Base-by-base conservation (phyloP, 2,113 vertebrate species). In the Osmerus mordax region DNA sequence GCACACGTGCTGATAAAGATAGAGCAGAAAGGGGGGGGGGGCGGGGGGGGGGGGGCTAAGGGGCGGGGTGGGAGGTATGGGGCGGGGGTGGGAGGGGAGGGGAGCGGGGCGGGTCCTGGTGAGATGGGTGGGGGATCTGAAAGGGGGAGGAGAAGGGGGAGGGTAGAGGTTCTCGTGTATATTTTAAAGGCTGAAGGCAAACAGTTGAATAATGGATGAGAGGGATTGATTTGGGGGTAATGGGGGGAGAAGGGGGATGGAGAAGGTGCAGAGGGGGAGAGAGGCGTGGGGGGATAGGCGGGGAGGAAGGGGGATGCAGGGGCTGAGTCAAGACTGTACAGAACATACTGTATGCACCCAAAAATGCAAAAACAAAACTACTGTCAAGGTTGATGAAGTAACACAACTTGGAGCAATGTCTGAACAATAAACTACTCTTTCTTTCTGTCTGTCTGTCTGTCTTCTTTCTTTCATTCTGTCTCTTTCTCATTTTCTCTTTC, bases 131-230 rank as follows among this genome's bases (percentile, higher is more conserved):
- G 28, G 66, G 70, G 28, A 75, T 63, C 54, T 76, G 62, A 76
- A 76, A 69, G 28, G n/a, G 19, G 32, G 63, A 65, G 29, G 18
- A 36, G 63, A 5, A 11, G 58, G 62, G 32, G 66, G 61, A 75
- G 56, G 71, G 61, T 73, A 83, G 55, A 32, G 29, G 29, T 67
- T 71, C 80, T 83, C 51, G 71, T 82, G 87, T 89, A 84, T 87
- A 89, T 91, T 18, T 84, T 77, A 88, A 78, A 86, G 87, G 89
- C 80, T 79, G 83, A 91, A 83, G 87, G 87, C 89, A 92, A 93
- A 93, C 88, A 90, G 87, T 83, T 90, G 89, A 93, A 91, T 94
- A 94, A 94, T 93, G 93, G 91, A 92, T 90, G 88, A 92, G 84
- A 89, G 80, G 86, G 81, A 90, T 86, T 92, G 90, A 91, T 91